Conservation (phyloP, 2,797 vertebrate species). For the Muraenolepis orangiensis region DNA sequence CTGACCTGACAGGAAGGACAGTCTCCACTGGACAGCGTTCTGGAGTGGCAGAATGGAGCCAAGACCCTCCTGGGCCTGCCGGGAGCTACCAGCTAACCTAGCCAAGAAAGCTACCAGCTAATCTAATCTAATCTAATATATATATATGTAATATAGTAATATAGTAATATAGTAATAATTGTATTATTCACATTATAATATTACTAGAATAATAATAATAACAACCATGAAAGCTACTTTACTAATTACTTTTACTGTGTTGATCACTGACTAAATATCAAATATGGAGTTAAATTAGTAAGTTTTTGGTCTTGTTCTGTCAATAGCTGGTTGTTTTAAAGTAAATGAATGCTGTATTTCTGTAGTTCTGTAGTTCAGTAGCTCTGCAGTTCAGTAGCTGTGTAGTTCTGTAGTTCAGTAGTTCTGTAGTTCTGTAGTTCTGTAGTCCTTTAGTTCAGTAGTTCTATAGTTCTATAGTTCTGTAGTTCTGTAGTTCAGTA, state of each 20-base stretch:
- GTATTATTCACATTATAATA: too few species aligned
- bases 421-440: too few species aligned
- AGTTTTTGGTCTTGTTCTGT: background rate
- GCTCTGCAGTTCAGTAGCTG: too few species aligned
- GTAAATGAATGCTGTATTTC: background rate
- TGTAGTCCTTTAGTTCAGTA: too few species aligned
- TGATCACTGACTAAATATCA: background rate
- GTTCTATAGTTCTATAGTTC: too few species aligned
- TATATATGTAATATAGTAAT: background rate
- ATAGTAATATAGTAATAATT: too few species aligned
- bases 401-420: too few species aligned
- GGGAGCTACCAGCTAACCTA: slow-evolving; percentile 28
- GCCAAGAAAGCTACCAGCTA: background rate
- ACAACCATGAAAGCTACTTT: background rate
- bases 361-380: background rate
- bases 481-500: too few species aligned
- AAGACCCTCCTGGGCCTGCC: slow-evolving; percentile 79
- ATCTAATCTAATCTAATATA: background rate
- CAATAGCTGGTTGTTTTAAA: background rate
- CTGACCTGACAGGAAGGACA: slow-evolving; percentile 72
- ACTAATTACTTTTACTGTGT: background rate
- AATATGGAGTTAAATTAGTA: background rate
- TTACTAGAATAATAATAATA: too few species aligned
- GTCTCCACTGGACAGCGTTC: slow-evolving; percentile 79
- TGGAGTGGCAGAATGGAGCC: slow-evolving; percentile 84